Conservation (phyloP, 2,797 vertebrate species). For the Potorous gilbertii region DNA sequence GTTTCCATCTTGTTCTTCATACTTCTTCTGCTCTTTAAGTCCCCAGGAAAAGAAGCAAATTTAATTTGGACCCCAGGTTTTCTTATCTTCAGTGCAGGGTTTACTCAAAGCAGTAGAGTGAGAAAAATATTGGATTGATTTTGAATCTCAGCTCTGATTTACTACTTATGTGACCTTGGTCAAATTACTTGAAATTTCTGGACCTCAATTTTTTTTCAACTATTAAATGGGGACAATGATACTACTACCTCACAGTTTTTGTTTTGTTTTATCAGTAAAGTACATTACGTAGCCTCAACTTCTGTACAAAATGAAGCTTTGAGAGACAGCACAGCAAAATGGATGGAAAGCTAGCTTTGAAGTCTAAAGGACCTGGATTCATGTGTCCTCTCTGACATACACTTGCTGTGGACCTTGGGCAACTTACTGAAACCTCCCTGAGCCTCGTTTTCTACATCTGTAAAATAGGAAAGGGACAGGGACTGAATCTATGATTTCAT, state of each 20-base stretch:
- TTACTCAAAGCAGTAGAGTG: not conserved
- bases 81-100: not conserved
- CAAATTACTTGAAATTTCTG: not conserved
- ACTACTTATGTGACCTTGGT: not conserved
- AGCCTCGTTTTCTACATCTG: not conserved
- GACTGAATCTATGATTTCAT: not conserved
- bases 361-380: not conserved
- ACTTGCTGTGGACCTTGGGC: not conserved
- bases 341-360: not conserved
- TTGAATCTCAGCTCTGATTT: not conserved
- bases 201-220: not conserved
- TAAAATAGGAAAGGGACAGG: not conserved
- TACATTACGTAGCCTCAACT: not conserved
- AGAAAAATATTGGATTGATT: not conserved
- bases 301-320: not conserved
- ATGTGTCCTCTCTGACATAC: not conserved
- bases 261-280: not conserved
- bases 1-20: conserved; percentile 26
- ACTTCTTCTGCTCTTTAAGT: conserved; percentile 22
- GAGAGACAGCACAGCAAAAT: not conserved
- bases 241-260: not conserved
- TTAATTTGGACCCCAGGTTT: not conserved
- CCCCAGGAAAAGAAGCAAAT: not conserved
- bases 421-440: not conserved
- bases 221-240: not conserved